Evolutionary conservation across 2,113 vertebrate species (phyloP), one percentile per base, ranked within the genome.

Genomic region (Alethe diademata): DNA sequence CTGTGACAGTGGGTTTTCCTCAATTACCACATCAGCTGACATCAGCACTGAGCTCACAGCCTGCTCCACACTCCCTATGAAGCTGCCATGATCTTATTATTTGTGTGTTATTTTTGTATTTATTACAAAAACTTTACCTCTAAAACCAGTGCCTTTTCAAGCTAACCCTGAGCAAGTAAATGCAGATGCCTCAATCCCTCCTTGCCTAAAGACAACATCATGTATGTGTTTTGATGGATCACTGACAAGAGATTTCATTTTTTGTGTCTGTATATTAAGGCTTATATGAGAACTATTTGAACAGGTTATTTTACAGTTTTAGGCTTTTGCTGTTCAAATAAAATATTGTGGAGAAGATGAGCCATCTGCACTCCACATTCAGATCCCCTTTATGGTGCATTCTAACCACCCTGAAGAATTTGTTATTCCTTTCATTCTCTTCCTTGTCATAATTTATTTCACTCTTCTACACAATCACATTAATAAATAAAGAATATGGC

Each of bases 11-110:
- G 61, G 42, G 43, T 54, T 75, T 80, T 93, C 48, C 53, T 95
- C 58, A 94, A 83, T 93, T 92, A 90, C 40, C 60, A 85, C 79
- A 94, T 62, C 78, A 89, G 91, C 93, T 89, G 84, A 85, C n/a
- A 83, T 45, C 93, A 97, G 66, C 82, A 86, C 25, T 25, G 31
- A 94, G 76, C 73, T 17, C 8, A 57, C 12, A 3, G 48, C 51
- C 54, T 62, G 36, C 61, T 51, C 36, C 2, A 1, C 38, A 6
- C 29, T 58, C 74, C n/a, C 1, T 26, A 75, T 2, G 8, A 80
- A 92, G 38, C 15, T 79, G 31, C 19, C 42, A 48, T 25, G 6
- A 29, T 54, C 85, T 94, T 75, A 35, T 70, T 93, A 36, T 65
- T 66, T 35, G 62, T 28, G 31, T 13, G 36, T 50, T 17, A 9